phyloP scores from a whole-genome alignment of 2,113 vertebrate genomes.

The Channa argus region DNA sequence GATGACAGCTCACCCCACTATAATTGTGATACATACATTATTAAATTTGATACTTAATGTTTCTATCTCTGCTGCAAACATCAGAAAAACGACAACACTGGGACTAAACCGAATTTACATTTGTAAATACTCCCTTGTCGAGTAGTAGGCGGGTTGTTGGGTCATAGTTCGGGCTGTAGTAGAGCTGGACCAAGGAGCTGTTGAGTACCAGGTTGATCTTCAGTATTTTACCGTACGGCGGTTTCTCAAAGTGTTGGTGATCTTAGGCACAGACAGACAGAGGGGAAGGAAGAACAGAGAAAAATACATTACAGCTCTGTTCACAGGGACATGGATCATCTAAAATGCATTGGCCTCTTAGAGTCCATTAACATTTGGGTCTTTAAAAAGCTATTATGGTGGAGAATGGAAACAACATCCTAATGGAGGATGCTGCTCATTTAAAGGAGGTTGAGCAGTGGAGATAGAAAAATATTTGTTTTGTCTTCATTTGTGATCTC shows the following conservation, averaged over 20 bases:
- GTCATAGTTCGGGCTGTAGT: constrained; percentile 61
- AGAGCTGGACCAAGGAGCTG: constrained; percentile 73
- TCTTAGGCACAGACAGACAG: constrained; percentile 62
- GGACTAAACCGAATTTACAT: constrained; percentile 44
- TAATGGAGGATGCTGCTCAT: constrained; percentile 16
- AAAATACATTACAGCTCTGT: constrained; percentile 31
- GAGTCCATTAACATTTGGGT: constrained; percentile 53
- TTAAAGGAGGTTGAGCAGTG: constrained; percentile 9
- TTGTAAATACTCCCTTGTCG: constrained; percentile 75
- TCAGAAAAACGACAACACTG: no score
- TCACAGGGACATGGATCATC: constrained; percentile 26
- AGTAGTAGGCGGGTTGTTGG: constrained; percentile 58
- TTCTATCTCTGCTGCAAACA: not conserved
- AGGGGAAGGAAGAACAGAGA: constrained; percentile 10
- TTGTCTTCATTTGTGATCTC: constrained; percentile 40
- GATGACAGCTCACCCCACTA: not conserved
- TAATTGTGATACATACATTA: no score
- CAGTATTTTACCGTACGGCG: constrained; percentile 62
- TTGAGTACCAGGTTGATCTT: constrained; percentile 82
- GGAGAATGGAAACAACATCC: constrained; percentile 10
- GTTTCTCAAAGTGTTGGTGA: constrained; percentile 62
- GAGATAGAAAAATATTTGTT: not conserved
- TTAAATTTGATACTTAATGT: not conserved
- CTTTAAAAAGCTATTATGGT: constrained; percentile 62
- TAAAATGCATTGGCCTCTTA: constrained; percentile 50